Evolutionary conservation across 2,888 invertebrate species (phyloP), one percentile per base, ranked within the genome.

Genomic region (Eremobia ochroleuca): DNA sequence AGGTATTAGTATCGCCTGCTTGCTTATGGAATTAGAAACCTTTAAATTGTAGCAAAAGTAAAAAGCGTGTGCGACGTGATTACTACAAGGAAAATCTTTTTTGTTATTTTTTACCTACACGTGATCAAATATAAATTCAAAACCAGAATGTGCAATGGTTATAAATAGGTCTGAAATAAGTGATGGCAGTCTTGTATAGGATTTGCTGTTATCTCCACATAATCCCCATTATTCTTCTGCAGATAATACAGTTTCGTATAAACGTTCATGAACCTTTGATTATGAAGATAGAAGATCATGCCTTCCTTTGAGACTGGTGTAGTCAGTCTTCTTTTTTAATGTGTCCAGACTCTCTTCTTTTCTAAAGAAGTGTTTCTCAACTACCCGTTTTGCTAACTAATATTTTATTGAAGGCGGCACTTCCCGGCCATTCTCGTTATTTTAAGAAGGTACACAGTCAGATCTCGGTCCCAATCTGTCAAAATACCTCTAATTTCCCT

Each of bases 81-180:
- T 40, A 49, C 25, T 21, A 40, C 34, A 65, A 81, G 81, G 58
- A 81, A 52, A 81, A 43, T 40, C 18, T 28, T 25, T 72, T 76
- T 81, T 80, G 81, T 55, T 31, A 58, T n/a, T 72, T 18, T 34
- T 34, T 49, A 59, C 18, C 40, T 65, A 34, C 28, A 49, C 18
- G 9, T 65, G 28, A 58, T 65, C n/a, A 79, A 77, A 80, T 80
- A 49, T 72, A 72, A 64, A 15, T 72, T 46, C 21, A 73, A 65
- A 73, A 78, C 40, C 65, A 34, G 65, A 72, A 25, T 40, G 8
- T 43, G 49, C 2, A 74, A 70, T 55, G 28, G 28, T 62, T 79
- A 77, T 71, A 43, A 59, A 74, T 66, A 81, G 31, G 3, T 77
- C 11, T 77, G 40, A 52, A 61, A n/a, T 77, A 77, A 52, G 8